Conservation (phyloP, 2,888 invertebrate genomes). For the Nowickia ferox region DNA sequence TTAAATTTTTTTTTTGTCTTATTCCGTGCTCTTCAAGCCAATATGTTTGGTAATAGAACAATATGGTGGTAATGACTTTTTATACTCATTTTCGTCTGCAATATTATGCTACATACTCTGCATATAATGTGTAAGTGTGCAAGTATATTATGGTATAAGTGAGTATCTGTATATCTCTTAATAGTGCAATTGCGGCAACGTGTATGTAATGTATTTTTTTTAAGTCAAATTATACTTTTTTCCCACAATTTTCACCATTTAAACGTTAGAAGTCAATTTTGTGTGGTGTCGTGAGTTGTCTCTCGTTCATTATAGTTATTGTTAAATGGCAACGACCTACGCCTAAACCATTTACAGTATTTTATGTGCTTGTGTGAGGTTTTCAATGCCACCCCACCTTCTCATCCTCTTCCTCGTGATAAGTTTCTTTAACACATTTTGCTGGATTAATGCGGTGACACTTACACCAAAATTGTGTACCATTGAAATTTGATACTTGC, state of each 20-base stretch:
- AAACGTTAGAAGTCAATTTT: conserved; percentile 73
- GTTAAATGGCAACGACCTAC: conserved; percentile 61
- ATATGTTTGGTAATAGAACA: conserved; percentile 66
- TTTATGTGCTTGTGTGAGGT: neutral
- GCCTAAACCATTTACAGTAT: conserved; percentile 56
- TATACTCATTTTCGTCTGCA: conserved; percentile 66
- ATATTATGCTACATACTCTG: conserved; percentile 58
- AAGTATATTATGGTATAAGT: neutral
- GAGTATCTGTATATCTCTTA: conserved; percentile 29
- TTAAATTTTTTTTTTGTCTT: neutral
- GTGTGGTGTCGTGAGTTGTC: conserved; percentile 70
- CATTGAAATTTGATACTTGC: conserved; percentile 65
- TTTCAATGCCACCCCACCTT: neutral
- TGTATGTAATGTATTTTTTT: conserved; percentile 43
- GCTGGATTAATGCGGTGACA: conserved; percentile 66
- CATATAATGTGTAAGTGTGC: neutral
- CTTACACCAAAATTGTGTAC: conserved; percentile 63
- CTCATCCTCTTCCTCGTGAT: neutral
- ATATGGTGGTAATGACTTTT: conserved; percentile 74
- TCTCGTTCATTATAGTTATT: conserved; percentile 64
- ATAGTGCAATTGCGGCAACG: conserved; percentile 49
- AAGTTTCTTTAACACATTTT: conserved; percentile 55
- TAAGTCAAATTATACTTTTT: conserved; percentile 27
- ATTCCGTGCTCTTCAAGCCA: conserved; percentile 14
- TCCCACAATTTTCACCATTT: conserved; percentile 65